These are phyloP conservation scores for Morus bassanus DNA, from an alignment of 2,797 vertebrate species.

Conservation along the genomic window DNA sequence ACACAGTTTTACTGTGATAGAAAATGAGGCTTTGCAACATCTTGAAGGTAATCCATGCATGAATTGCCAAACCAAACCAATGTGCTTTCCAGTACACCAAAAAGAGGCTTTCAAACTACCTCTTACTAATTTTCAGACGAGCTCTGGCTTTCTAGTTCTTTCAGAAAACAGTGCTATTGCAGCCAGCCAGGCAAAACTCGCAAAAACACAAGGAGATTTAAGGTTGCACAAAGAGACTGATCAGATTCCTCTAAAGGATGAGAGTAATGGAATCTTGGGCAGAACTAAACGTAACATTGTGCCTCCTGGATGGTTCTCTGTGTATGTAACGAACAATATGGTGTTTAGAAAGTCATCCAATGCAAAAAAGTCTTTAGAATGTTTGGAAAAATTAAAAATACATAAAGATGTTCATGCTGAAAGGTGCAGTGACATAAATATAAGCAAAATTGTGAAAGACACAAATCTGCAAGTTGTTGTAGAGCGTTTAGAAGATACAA, in stretches of 20 bases:
- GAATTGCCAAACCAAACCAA: constrained; percentile 50
- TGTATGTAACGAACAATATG: constrained; percentile 87
- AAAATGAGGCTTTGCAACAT: constrained; percentile 54
- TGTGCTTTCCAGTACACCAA: constrained; percentile 55
- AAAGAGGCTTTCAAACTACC: constrained; percentile 68
- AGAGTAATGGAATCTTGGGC: constrained; percentile 63
- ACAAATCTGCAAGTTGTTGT: constrained; percentile 78
- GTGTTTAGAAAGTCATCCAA: constrained; percentile 72
- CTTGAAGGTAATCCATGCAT: constrained; percentile 49
- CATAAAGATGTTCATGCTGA: constrained; percentile 58
- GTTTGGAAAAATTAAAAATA: constrained; percentile 56
- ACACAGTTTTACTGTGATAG: constrained; percentile 42
- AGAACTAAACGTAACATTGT: constrained; percentile 85
- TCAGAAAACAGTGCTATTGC: constrained; percentile 60
- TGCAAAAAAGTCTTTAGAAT: constrained; percentile 59
- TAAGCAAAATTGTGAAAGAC: constrained; percentile 74
- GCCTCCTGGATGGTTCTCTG: constrained; percentile 87
- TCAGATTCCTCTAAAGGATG: constrained; percentile 32
- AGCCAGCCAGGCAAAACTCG: constrained; percentile 20
- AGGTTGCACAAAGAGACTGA: too few species aligned
- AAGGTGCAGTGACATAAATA: constrained; percentile 52
- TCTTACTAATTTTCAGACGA: constrained; percentile 62
- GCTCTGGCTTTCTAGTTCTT: constrained; percentile 67
- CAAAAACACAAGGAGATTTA: constrained; percentile 51
- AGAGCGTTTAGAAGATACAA: constrained; percentile 78